Conservation (phyloP, 2,888 invertebrate species). For the Oxycera nigricornis region DNA sequence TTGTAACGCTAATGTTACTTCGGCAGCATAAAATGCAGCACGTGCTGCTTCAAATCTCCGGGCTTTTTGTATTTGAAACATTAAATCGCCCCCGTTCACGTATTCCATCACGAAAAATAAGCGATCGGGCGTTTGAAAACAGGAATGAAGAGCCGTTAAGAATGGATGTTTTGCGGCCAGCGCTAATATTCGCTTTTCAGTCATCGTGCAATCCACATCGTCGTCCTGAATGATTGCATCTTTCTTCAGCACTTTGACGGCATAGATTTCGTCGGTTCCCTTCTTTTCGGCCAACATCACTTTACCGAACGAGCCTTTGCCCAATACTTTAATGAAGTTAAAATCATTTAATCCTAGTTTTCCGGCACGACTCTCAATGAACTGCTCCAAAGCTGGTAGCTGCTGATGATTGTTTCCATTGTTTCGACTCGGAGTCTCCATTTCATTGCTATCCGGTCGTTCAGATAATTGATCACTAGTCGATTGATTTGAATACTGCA, state of each 20-base stretch:
- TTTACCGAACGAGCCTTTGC: conserved; percentile 99
- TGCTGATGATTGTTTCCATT: conserved; percentile 47
- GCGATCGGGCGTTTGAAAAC: conserved; percentile 95
- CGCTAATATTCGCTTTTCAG: conserved; percentile 95
- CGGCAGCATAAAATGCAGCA: conserved; percentile 95
- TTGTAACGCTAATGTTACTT: conserved; percentile 96
- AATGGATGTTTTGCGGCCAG: conserved; percentile 98
- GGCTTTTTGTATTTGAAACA: conserved; percentile 99
- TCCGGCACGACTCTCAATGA: conserved; percentile 58
- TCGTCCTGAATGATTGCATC: conserved; percentile 98
- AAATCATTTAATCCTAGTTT: conserved; percentile 87
- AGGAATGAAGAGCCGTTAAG: conserved; percentile 94
- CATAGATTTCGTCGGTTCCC: conserved; percentile 88
- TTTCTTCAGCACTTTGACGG: conserved; percentile 92
- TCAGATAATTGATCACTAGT: conserved; percentile 64
- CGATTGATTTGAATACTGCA: conserved; percentile 60
- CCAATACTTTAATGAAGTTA: conserved; percentile 96
- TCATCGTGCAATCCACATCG: conserved; percentile 99
- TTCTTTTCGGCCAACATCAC: conserved; percentile 97
- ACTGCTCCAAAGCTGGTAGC: conserved; percentile 54
- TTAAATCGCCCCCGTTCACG: conserved; percentile 97
- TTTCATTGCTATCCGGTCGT: conserved; percentile 55
- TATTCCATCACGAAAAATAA: conserved; percentile 99
- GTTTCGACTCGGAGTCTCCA: conserved; percentile 51
- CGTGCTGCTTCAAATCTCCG: conserved; percentile 96